Conservation (phyloP, 2,797 vertebrate genomes). For the Phaenicophaeus curvirostris region DNA sequence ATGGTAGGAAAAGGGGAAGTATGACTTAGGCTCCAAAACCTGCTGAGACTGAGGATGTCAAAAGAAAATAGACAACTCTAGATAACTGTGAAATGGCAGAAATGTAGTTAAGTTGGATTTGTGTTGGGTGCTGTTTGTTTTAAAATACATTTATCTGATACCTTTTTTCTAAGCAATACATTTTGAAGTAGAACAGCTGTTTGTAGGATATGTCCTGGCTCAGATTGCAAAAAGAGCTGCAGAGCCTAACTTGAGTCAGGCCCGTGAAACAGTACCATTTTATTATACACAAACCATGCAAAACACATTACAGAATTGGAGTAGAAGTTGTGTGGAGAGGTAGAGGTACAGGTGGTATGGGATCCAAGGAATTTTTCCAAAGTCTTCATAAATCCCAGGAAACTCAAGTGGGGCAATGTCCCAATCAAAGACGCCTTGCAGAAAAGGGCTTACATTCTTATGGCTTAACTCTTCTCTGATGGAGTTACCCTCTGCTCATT, state of each 20-base stretch:
- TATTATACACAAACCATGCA: neutral
- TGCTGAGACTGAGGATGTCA: constrained; percentile 35
- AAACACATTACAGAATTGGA: neutral
- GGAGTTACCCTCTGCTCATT: neutral
- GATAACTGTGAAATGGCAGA: constrained; percentile 32
- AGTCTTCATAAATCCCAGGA: neutral
- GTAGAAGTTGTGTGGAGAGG: neutral
- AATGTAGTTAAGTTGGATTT: neutral
- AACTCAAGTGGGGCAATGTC: neutral
- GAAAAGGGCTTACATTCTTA: neutral
- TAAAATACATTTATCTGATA: constrained; percentile 19
- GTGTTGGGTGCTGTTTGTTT: neutral
- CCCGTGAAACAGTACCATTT: neutral
- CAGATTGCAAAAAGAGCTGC: constrained; percentile 3
- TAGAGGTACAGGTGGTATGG: neutral
- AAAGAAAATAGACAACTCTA: constrained; percentile 2
- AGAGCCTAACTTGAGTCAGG: neutral
- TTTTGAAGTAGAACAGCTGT: constrained; percentile 42
- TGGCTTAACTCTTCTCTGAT: neutral
- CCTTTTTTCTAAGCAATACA: constrained; percentile 5
- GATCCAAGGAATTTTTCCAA: neutral
- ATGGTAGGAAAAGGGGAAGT: constrained; percentile 25
- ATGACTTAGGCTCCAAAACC: constrained; percentile 33
- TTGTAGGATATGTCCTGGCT: neutral
- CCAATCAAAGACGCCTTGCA: neutral